These are phyloP conservation scores for Trachymyrmex septentrionalis DNA, from an alignment of 1,140 invertebrate species.

Conservation along the genomic window DNA sequence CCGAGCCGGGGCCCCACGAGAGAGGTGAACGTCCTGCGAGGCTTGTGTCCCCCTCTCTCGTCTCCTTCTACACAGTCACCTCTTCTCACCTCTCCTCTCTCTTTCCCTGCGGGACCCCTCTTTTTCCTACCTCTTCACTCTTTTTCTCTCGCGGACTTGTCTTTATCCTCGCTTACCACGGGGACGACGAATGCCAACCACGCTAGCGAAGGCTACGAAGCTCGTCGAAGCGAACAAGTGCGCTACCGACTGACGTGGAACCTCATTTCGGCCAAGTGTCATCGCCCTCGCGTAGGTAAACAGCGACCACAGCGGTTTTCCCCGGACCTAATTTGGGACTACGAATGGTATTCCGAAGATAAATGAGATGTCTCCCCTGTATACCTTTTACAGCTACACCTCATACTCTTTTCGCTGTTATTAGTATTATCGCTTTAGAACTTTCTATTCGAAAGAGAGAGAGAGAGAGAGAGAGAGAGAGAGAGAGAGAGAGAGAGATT, in stretches of 20 bases:
- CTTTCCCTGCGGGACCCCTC: background rate
- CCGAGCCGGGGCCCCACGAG: constrained; percentile 66
- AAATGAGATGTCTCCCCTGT: constrained; percentile 5
- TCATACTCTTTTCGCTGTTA: background rate
- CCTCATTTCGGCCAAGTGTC: constrained; percentile 73
- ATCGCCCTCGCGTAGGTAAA: constrained; percentile 70
- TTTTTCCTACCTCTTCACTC: constrained; percentile 31
- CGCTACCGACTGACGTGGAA: constrained; percentile 62
- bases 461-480: background rate
- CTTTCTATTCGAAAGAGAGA: background rate
- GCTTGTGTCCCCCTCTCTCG: constrained; percentile 63
- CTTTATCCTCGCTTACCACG: constrained; percentile 51
- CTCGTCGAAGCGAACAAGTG: constrained; percentile 62
- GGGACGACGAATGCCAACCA: constrained; percentile 45
- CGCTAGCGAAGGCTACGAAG: constrained; percentile 73
- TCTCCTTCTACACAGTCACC: constrained; percentile 35
- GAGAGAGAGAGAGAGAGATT: background rate
- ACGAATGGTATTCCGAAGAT: constrained; percentile 7
- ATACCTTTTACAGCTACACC: background rate
- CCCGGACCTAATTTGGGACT: constrained; percentile 58
- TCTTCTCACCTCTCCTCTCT: background rate
- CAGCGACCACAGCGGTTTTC: constrained; percentile 59
- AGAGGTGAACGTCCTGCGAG: constrained; percentile 80
- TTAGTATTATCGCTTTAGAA: background rate
- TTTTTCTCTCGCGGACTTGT: constrained; percentile 54